A percentile compares a stretch with the other conserved stretches of the same genome.
Conservation (phyloP, 2,113 vertebrate genomes). For the Colaptes auratus region DNA sequence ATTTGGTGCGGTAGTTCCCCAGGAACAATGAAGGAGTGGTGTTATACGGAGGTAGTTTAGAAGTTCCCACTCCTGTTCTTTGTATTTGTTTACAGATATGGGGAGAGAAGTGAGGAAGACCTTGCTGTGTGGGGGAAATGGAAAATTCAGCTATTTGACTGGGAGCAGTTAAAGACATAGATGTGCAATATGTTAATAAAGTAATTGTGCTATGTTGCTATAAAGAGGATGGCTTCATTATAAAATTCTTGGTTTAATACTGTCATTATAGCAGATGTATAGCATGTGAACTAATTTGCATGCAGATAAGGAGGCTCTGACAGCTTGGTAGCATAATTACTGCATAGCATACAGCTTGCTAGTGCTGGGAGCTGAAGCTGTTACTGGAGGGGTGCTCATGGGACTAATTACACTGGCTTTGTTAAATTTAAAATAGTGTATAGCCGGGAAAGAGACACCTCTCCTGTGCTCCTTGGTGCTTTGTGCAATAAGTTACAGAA, state of each 20-base stretch:
- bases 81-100: background rate
- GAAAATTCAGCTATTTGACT: background rate
- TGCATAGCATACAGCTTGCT: slow-evolving; percentile 31
- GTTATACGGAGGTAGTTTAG: background rate
- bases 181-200: slow-evolving; percentile 60
- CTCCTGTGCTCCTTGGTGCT: background rate
- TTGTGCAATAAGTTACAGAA: background rate
- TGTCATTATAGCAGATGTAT: slow-evolving; percentile 69
- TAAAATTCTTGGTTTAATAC: slow-evolving; percentile 66
- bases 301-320: slow-evolving; percentile 72
- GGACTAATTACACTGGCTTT: slow-evolving; percentile 66
- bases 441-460: slow-evolving; percentile 39
- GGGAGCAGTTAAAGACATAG: slow-evolving; percentile 30
- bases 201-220: slow-evolving; percentile 68
- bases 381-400: slow-evolving; percentile 57
- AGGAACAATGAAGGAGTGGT: background rate
- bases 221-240: slow-evolving; percentile 69
- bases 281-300: slow-evolving; percentile 75
- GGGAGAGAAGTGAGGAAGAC: background rate
- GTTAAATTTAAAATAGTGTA: slow-evolving; percentile 60
- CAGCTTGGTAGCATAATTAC: slow-evolving; percentile 76
- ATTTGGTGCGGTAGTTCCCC: slow-evolving; percentile 10
- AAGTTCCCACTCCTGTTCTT: background rate
- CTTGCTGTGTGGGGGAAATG: background rate
- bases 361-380: slow-evolving; percentile 50